phyloP scores from a whole-genome alignment of 2,113 vertebrate genomes.

The Protomyctophum bolini region DNA sequence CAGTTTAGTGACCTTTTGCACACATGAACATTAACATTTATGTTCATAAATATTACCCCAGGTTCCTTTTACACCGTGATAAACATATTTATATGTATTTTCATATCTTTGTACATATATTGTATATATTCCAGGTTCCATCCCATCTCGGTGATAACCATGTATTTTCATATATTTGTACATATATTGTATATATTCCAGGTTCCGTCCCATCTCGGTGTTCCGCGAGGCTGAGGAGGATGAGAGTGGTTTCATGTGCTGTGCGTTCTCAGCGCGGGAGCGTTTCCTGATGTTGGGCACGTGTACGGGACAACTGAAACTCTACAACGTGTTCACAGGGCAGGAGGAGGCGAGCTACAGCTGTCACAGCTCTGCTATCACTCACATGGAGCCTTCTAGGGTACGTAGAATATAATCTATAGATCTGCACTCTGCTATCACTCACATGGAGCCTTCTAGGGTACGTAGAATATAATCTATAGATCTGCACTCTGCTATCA shows the following conservation, averaged over 20 bases:
- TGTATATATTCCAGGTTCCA: no score
- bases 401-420: constrained; percentile 77
- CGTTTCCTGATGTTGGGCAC: constrained; percentile 98
- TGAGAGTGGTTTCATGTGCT: constrained; percentile 97
- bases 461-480: constrained; percentile 77
- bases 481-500: constrained; percentile 89
- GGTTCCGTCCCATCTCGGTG: constrained; percentile 97
- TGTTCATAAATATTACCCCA: no score
- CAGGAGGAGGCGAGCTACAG: constrained; percentile 98
- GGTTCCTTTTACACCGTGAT: no score
- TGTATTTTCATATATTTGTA: not conserved
- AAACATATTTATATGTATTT: no score
- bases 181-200: constrained; percentile 46
- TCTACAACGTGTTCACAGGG: constrained; percentile 97
- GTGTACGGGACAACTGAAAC: constrained; percentile 94
- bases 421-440: constrained; percentile 89
- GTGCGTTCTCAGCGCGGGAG: constrained; percentile 96
- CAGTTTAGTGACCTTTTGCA: no score
- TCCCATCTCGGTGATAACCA: no score
- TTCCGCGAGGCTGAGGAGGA: constrained; percentile 98
- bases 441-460: constrained; percentile 95
- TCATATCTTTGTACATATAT: no score
- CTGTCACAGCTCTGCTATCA: constrained; percentile 96
- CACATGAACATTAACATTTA: no score
- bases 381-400: constrained; percentile 95